Evolutionary conservation across 2,113 vertebrate species (phyloP), one percentile per base, ranked within the genome.

Genomic region (Glareola pratincola): DNA sequence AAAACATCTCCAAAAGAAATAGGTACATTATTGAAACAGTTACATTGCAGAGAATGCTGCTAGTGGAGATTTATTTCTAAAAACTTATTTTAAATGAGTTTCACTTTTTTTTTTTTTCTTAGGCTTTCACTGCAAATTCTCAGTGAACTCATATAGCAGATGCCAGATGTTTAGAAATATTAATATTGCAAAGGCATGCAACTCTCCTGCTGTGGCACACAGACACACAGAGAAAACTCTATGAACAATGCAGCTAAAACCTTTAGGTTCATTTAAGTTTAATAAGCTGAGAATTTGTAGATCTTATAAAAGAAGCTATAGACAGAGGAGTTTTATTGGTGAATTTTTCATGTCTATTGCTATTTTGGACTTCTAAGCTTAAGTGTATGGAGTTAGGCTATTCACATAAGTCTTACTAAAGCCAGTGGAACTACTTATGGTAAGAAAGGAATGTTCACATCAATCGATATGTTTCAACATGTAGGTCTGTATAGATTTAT

Each of bases 141-240:
- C 48, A 63, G 77, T 75, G 56, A 92, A 93, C 63, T 95, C 85
- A 74, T 90, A 82, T 14, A 90, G 23, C 47, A 94, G 71, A 85
- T 92, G 48, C 69, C 85, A 97, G 91, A 94, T 95, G 84, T 92
- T 97, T 96, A 94, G 89, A 94, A 96, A 94, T 95, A 97, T 93
- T 96, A 97, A 96, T 93, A 94, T 90, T 97, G 79, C 89, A 94
- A 94, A 78, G 32, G 41, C 77, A 91, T 84, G 64, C 62, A 77
- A 67, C 66, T 90, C 78, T 92, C 78, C 94, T 91, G 94, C 92
- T 95, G 93, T 85, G 96, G 50, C 74, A 90, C 51, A 93, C 92
- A 93, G 68, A 32, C 84, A 94, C 36, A 89, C 73, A 82, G 73
- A 84, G 47, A 74, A 90, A 88, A 88, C 72, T 4, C 57, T 92